These are phyloP conservation scores for Diadema setosum DNA, from an alignment of 35 echinoderm and acorn worm species.

Conservation along the genomic window DNA sequence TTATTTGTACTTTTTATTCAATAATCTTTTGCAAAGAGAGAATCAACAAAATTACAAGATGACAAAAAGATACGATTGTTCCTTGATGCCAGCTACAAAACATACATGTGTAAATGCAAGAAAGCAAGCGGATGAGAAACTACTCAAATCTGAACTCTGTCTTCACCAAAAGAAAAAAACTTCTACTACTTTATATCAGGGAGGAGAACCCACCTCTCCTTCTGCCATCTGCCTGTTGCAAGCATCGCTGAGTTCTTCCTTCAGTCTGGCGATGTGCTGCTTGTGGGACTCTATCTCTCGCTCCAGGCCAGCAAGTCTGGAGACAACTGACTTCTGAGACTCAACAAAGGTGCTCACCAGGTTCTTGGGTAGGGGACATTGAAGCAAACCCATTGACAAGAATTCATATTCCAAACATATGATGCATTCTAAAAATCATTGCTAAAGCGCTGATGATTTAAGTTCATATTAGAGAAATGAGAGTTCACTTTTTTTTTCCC, in stretches of 20 bases:
- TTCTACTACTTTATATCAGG: neutral
- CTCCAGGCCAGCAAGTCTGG: constrained; percentile 46
- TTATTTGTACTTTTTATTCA: no score
- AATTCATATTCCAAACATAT: no score
- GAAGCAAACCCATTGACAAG: no score
- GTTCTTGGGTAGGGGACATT: constrained; percentile 37
- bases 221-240: constrained; percentile 73
- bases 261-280: constrained; percentile 75
- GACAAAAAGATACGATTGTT: no score
- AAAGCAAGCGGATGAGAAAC: neutral
- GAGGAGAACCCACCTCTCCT: constrained; percentile 38
- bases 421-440: no score
- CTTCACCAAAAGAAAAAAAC: no score
- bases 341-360: constrained; percentile 69
- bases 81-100: no score
- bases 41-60: no score
- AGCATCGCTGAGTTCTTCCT: constrained; percentile 85
- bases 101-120: neutral
- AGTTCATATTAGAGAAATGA: no score
- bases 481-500: no score
- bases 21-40: no score
- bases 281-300: constrained; percentile 84
- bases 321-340: constrained; percentile 61
- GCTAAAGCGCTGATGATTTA: no score
- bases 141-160: neutral